These are phyloP conservation scores for Thera obeliscata DNA, from an alignment of 2,888 invertebrate species.

Conservation along the genomic window DNA sequence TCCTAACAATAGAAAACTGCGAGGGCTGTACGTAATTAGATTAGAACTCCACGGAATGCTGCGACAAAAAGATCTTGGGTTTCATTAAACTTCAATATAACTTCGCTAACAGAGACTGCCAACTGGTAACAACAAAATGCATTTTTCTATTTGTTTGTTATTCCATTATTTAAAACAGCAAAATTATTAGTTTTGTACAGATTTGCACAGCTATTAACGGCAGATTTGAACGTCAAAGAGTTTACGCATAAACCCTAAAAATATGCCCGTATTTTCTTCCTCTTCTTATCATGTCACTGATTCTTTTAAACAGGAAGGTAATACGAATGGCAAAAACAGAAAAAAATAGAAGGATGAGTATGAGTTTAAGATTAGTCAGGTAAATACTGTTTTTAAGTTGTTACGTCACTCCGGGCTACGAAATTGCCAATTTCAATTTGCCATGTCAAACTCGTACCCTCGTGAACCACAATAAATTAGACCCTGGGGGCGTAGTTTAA, in stretches of 20 bases:
- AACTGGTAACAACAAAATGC: slow-evolving; percentile 54
- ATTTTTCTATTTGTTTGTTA: slow-evolving; percentile 41
- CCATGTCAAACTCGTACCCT: slow-evolving; percentile 23
- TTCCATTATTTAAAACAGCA: slow-evolving; percentile 18
- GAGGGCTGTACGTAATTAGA: slow-evolving; percentile 62
- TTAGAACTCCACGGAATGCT: slow-evolving; percentile 60
- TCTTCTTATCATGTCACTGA: too few relatives aligned
- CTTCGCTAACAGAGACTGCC: slow-evolving; percentile 58
- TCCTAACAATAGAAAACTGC: slow-evolving; percentile 49
- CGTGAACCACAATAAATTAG: slow-evolving; percentile 41
- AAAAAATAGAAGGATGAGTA: too few relatives aligned
- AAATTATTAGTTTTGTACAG: slow-evolving; percentile 1
- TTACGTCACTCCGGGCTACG: background rate
- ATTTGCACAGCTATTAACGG: background rate
- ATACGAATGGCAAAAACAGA: too few relatives aligned
- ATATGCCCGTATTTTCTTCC: too few relatives aligned
- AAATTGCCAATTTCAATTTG: slow-evolving; percentile 8
- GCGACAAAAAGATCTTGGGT: slow-evolving; percentile 57
- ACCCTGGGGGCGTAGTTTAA: slow-evolving; percentile 43
- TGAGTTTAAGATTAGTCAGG: too few relatives aligned
- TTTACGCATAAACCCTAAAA: too few relatives aligned
- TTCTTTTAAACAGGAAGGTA: too few relatives aligned
- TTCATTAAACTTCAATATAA: slow-evolving; percentile 69
- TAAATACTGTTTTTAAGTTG: background rate
- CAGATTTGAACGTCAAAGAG: background rate